Base-by-base conservation (phyloP, 2,797 vertebrate genomes). In the Coluber constrictor region DNA sequence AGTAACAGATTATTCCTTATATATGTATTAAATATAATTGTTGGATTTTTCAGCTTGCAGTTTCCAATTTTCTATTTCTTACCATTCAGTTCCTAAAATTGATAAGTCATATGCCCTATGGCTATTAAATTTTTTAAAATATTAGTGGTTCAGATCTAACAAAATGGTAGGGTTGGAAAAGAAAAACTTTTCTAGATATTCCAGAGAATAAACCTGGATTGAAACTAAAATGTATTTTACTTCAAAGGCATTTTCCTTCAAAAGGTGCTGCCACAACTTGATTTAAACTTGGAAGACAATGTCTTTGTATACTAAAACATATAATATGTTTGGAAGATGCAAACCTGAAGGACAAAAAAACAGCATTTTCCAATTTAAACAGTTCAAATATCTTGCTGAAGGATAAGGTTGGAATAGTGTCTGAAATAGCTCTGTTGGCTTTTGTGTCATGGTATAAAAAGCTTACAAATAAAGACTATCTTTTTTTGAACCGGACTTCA, bases 381-480 rank as follows among this genome's bases (percentile, higher is more conserved):
- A 89, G 51, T 66, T 54, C 86, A 95, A 94, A 94, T 92, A 89
- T 13, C 55, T 93, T 83, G 12, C 32, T 0, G 92, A 90, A 91
- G 27, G 70, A 94, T 95, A 3, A 47, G 20, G 95, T 95, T 96
- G 57, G 12, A 66, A 86, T 86, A 60, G 93, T 94, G 93, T 95
- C 57, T 93, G 94, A 93, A 94, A 88, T 92, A 91, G 90, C n/a
- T 94, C 91, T 90, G 92, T 54, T 25, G 32, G 79, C 87, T 79
- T 94, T 95, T 96, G 95, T 96, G 94, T 51, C 90, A 47, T 91
- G 91, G 95, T 92, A 95, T 94, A 92, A 37, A 94, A 90, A 94
- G 79, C 37, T 91, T 94, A 70, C 95, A 96, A 96, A 96, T 96
- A 96, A 96, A 96, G 91, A 8, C n/a, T 94, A 93, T 94, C 6